These are phyloP conservation scores for Corapipo altera DNA, from an alignment of 2,113 vertebrate genomes.

Conservation along the genomic window DNA sequence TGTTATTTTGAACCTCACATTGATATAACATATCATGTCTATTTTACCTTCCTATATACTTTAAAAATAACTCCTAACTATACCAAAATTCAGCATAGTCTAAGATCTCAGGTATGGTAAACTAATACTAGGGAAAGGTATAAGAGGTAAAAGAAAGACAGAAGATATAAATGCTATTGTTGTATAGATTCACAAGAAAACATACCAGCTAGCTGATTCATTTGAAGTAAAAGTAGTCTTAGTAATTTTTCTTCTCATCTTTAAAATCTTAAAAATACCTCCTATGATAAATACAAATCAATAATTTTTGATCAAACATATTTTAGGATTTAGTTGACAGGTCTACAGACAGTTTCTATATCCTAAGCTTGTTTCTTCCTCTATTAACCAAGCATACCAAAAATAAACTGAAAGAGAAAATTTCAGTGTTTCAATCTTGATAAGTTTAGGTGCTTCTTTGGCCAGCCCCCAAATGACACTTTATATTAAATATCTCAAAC, in stretches of 20 bases:
- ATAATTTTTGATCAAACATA: background rate
- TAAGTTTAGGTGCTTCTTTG: background rate
- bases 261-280: background rate
- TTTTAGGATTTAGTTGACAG: background rate
- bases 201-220: background rate
- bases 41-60: background rate
- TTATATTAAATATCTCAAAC: background rate
- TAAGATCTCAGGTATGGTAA: background rate
- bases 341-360: background rate
- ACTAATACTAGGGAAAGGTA: background rate
- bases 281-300: background rate
- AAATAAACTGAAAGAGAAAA: background rate
- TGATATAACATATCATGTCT: background rate
- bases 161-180: background rate
- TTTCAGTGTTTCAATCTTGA: background rate
- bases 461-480: background rate
- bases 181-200: background rate
- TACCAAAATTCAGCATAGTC: background rate
- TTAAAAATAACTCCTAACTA: background rate
- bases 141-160: background rate
- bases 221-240: background rate
- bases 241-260: background rate
- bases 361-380: background rate
- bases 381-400: background rate
- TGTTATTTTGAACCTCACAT: background rate